phyloP scores from a whole-genome alignment of 2,113 vertebrate genomes.

The Toxotes chatareus region DNA sequence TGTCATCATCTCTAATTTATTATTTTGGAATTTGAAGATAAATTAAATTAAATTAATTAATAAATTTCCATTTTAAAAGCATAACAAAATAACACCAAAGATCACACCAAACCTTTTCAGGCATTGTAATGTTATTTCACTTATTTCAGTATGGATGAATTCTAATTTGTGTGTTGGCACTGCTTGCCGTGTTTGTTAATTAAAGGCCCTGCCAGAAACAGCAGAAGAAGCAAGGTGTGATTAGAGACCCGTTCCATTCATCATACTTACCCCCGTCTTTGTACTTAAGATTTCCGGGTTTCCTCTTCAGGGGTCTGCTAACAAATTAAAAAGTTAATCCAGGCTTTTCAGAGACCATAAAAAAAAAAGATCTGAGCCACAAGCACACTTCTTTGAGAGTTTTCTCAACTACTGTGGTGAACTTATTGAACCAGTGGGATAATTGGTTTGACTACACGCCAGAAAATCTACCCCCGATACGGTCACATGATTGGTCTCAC shows the following conservation, averaged over 20 bases:
- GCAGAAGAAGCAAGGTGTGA: constrained; percentile 26
- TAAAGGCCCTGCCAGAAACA: constrained; percentile 32
- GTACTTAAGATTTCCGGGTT: constrained; percentile 25
- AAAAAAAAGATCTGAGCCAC: constrained; percentile 10
- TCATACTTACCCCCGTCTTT: constrained; percentile 30
- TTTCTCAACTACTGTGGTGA: constrained; percentile 6
- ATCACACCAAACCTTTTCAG: background rate
- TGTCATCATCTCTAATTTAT: background rate
- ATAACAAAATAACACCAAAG: background rate
- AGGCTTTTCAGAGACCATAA: constrained; percentile 12
- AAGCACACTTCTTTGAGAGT: constrained; percentile 14
- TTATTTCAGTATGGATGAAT: background rate
- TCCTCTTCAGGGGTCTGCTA: constrained; percentile 18
- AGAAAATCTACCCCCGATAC: background rate
- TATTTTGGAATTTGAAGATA: background rate
- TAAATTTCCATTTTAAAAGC: background rate
- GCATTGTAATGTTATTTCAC: background rate
- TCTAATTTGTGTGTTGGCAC: constrained; percentile 33
- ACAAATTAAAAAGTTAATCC: constrained; percentile 26
- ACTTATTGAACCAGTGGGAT: constrained; percentile 17
- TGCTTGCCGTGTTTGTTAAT: constrained; percentile 38
- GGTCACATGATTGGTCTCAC: constrained; percentile 1
- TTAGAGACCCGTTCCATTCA: constrained; percentile 43
- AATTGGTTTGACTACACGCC: constrained; percentile 36
- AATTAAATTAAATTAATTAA: background rate